Conservation (phyloP, 1,140 invertebrate genomes). For the Dendroctonus valens region DNA sequence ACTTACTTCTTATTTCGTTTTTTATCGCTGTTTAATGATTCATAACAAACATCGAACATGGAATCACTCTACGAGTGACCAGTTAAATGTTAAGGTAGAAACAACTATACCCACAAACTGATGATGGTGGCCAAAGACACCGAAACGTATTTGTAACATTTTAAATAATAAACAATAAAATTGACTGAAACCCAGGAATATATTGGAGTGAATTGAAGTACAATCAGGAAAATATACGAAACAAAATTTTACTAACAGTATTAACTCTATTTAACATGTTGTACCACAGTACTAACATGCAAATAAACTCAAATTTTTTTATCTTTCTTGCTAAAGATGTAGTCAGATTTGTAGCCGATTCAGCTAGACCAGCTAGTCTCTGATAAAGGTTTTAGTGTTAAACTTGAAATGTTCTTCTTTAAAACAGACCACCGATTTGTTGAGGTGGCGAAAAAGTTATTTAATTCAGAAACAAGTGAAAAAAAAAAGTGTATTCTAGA, state of each 20-base stretch:
- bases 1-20: too few species aligned
- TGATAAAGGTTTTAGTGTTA: slow-evolving; percentile 34
- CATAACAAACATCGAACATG: too few species aligned
- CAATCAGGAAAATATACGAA: too few species aligned
- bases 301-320: slow-evolving; percentile 3
- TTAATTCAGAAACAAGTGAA: slow-evolving; percentile 24
- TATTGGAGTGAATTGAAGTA: too few species aligned
- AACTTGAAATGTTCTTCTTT: slow-evolving; percentile 21
- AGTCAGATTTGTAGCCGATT: slow-evolving; percentile 18
- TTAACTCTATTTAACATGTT: neutral
- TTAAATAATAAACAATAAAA: too few species aligned
- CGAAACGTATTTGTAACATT: too few species aligned
- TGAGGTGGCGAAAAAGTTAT: slow-evolving; percentile 26
- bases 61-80: too few species aligned
- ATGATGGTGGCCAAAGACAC: too few species aligned
- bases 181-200: too few species aligned
- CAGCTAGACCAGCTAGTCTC: slow-evolving; percentile 32
- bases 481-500: slow-evolving; percentile 23
- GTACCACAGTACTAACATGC: neutral
- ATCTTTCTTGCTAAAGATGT: neutral
- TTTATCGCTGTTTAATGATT: too few species aligned
- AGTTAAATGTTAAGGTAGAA: too few species aligned
- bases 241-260: neutral
- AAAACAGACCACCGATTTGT: slow-evolving; percentile 21
- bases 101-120: too few species aligned